Base-by-base conservation (phyloP, 2,888 invertebrate genomes). In the Tetropium fuscum region DNA sequence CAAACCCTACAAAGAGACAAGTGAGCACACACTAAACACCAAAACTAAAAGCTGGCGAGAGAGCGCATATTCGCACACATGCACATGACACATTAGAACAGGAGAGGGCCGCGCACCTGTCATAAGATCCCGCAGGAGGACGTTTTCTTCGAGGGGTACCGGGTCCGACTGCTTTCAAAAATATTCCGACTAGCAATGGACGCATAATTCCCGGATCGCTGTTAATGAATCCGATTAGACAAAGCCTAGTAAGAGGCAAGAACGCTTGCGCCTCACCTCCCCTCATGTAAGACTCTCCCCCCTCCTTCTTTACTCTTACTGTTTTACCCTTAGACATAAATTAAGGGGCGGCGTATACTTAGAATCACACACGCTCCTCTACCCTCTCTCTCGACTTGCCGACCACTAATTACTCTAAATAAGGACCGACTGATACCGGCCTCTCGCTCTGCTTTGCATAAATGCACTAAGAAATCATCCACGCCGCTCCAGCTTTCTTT, bases 211-310 rank as follows among this genome's bases (percentile, higher is more conserved):
- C 82, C 79, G 83, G 83, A 83, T 83, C 82, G 82, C 82, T 81
- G 83, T 84, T 85, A 85, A 85, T 84, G 84, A 84, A 84, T 85
- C 84, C 84, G 84, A 84, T 85, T 85, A 84, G 84, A 84, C 81
- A 82, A 81, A 82, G 81, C 81, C 78, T 80, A 77, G 76, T 78
- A 76, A 80, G 79, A 78, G 78, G 77, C 78, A 78, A 81, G 80
- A 80, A 81, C 81, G 82, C 81, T 78, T 79, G 81, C 81, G 82
- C 80, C 77, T 75, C 63, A 60, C 70, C 71, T 73, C 77, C 74
- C 74, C 75, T 77, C 72, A 67, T 65, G 70, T 69, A 74, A 74
- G 74, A 73, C 71, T 74, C 72, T 70, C 72, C 71, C 74, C 72
- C 70, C 75, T 68, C 72, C 74, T 65, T 74, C 73, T 76, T 77